These are phyloP conservation scores for Diarsia rubi DNA, from an alignment of 2,888 invertebrate genomes.

Conservation along the genomic window DNA sequence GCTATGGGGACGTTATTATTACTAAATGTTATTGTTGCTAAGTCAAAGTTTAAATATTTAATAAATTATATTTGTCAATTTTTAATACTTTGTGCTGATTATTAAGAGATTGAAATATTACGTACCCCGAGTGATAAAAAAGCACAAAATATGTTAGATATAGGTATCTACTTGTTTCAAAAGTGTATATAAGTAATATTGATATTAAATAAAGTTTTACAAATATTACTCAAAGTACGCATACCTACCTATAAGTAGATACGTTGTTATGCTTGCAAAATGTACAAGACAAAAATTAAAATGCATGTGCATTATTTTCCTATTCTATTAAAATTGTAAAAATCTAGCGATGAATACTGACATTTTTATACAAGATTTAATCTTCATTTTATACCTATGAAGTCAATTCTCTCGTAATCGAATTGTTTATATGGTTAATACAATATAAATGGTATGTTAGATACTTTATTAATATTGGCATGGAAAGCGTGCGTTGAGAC, in stretches of 20 bases:
- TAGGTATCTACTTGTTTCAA: constrained; percentile 66
- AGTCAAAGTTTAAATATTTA: constrained; percentile 61
- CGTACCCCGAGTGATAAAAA: constrained; percentile 75
- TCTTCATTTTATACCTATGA: constrained; percentile 85
- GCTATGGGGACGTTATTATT: constrained; percentile 61
- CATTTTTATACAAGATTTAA: constrained; percentile 83
- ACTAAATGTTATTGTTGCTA: constrained; percentile 67
- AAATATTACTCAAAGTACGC: constrained; percentile 63
- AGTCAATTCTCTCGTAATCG: constrained; percentile 88
- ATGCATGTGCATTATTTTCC: constrained; percentile 82
- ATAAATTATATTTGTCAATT: constrained; percentile 69
- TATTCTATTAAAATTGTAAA: constrained; percentile 76
- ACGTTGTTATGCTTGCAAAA: constrained; percentile 75
- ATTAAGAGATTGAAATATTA: constrained; percentile 62
- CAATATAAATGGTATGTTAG: constrained; percentile 72
- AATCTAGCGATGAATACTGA: constrained; percentile 77
- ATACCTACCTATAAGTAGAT: constrained; percentile 71
- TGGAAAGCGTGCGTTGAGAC: constrained; percentile 83
- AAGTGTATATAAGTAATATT: constrained; percentile 67
- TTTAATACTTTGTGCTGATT: constrained; percentile 64
- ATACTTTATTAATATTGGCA: constrained; percentile 79
- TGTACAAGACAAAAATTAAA: constrained; percentile 73
- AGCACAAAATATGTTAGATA: constrained; percentile 74
- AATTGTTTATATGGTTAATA: constrained; percentile 81
- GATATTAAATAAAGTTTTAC: constrained; percentile 67